Base-by-base conservation (phyloP, 2,113 vertebrate genomes). In the Hippocampus mohnikei region DNA sequence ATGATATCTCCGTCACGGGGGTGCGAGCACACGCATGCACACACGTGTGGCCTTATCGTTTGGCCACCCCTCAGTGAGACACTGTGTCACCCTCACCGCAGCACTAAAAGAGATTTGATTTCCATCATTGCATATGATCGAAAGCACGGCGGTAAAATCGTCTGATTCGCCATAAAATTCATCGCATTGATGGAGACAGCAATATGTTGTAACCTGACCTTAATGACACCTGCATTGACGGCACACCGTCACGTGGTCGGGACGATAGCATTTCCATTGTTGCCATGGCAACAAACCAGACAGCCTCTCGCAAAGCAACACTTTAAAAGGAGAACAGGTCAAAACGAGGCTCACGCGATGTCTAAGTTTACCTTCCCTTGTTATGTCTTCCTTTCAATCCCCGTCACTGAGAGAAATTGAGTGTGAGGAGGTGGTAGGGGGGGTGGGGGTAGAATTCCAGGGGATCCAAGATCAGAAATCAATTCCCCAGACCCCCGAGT, bases 401-500 rank as follows among this genome's bases (percentile, higher is more conserved):
- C 21, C 1, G 50, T 53, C 50, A 21, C 50, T 18, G 29, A n/a
- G 33, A 63, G 61, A 33, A 29, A 63, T 21, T 20, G 27, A 27
- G 12, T 33, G 25, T 15, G 59, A 63, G 61, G 33, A 63, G 29
- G 25, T 37, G 33, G 33, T 8, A 16, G 5, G 59, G 27, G 33
- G 12, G 29, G 29, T 9, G 60, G 60, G 33, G 9, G 11, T n/a
- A 3, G 7, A 21, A n/a, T 40, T 63, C 18, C 27, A 37, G 20
- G 29, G 33, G 40, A 13, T 10, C 7, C 11, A 46, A n/a, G 52
- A 55, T 55, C 84, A 82, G 89, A 83, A 91, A 89, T 89, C 88
- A 89, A 89, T 91, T 89, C 86, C 79, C 78, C 74, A 78, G 83
- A 84, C 84, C 86, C 52, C 75, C 2, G 87, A 89, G 90, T 90